Evolutionary conservation across 2,888 invertebrate genomes (phyloP), one percentile per base, ranked within the genome.

Genomic region (Drosophila bunnanda): DNA sequence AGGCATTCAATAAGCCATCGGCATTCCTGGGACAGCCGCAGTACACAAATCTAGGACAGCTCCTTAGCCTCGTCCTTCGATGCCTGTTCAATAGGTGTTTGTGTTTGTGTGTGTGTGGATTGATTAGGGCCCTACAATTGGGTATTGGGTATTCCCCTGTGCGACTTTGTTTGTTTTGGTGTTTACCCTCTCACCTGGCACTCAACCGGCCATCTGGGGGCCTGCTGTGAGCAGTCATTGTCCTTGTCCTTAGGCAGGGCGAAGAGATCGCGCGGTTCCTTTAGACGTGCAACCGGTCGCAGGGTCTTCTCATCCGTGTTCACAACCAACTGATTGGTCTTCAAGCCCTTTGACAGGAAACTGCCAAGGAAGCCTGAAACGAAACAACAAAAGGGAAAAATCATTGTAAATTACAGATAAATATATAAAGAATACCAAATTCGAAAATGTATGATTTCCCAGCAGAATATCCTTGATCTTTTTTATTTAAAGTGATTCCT

Each of bases 191-290:
- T 93, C 91, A 97, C 97, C 94, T 97, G 97, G 93, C 97, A 97
- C 93, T 97, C 97, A 48, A 96, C 95, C 22, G 97, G 97, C 97
- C 97, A 97, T 91, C 97, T 93, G 66, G 97, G 95, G 84, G 96
- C 95, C 93, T 97, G 97, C 86, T 95, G 95, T 58, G 95, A 94
- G 89, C 95, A 95, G 85, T 95, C 95, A 89, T 95, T 93, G 78
- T 93, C 93, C 90, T 91, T 92, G 91, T 95, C 95, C 90, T 94
- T 95, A 69, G 95, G 95, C 79, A 95, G 93, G 59, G 95, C 95
- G 92, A 95, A 96, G 67, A 96, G 93, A 90, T 96, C 96, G 78
- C 95, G 93, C 17, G 96, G 95, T 88, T 95, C 95, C 90, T 93
- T 94, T 65, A 95, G 91, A 86, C 95, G 94, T 39, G 95, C 95